These are phyloP conservation scores for Neosilurus mollespiculum DNA, from an alignment of 2,797 vertebrate species.

Conservation along the genomic window DNA sequence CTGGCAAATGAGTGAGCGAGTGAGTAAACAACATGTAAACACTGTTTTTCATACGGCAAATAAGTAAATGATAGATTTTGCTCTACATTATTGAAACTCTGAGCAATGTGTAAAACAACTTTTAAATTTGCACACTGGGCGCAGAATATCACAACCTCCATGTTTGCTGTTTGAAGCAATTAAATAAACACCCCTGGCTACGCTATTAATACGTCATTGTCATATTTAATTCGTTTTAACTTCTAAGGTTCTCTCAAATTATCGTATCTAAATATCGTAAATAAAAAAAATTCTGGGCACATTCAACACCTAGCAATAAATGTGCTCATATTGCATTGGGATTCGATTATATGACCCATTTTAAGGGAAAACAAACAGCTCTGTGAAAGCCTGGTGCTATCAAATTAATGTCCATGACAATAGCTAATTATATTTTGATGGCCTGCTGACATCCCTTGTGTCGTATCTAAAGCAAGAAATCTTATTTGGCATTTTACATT, in stretches of 20 bases:
- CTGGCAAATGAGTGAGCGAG: too few relatives aligned
- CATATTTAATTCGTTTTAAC: not conserved
- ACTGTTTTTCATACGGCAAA: not conserved
- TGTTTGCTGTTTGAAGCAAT: not conserved
- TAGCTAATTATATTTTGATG: conserved; percentile 39
- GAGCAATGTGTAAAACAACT: not conserved
- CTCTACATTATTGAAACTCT: not conserved
- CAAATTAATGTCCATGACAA: conserved; percentile 46
- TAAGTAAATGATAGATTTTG: conserved; percentile 60
- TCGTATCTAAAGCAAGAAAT: conserved; percentile 29
- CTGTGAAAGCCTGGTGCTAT: conserved; percentile 32
- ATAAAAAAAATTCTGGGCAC: not conserved
- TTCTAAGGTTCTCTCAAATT: not conserved
- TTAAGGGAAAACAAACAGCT: conserved; percentile 35
- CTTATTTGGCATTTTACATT: conserved; percentile 19
- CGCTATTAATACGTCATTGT: conserved; percentile 12
- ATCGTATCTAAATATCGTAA: not conserved
- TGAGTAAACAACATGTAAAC: too few relatives aligned
- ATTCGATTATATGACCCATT: conserved; percentile 23
- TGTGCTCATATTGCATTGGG: not conserved
- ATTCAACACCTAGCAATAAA: not conserved
- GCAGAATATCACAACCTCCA: not conserved
- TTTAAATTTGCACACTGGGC: not conserved
- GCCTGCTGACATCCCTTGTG: conserved; percentile 8
- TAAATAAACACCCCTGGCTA: conserved; percentile 2